Percentiles rank a stretch among this genome's conserved stretches.
Conservation (phyloP, 2,888 invertebrate genomes). For the Ditula angustiorana region DNA sequence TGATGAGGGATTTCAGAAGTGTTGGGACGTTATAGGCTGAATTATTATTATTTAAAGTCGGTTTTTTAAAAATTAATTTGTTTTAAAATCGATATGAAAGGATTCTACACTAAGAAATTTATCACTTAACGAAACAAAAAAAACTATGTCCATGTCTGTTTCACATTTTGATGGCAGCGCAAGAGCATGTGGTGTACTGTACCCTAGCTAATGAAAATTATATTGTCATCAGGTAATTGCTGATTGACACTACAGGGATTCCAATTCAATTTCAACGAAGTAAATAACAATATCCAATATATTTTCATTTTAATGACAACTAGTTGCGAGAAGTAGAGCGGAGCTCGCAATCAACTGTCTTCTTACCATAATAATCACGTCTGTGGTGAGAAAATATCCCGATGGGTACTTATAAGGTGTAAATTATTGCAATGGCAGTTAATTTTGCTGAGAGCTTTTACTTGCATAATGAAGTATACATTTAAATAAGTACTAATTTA, state of each 20-base stretch:
- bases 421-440: background rate
- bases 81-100: too few relatives aligned
- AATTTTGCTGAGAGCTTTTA: background rate
- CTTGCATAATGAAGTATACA: background rate
- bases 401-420: background rate
- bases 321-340: slow-evolving; percentile 12
- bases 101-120: too few relatives aligned
- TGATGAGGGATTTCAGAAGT: too few relatives aligned
- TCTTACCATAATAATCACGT: slow-evolving; percentile 20
- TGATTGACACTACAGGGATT: background rate
- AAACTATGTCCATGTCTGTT: too few relatives aligned
- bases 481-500: background rate
- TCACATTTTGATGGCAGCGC: too few relatives aligned
- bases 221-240: background rate
- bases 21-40: too few relatives aligned
- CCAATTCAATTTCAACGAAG: slow-evolving; percentile 1
- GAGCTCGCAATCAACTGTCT: background rate
- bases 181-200: background rate
- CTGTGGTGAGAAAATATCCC: slow-evolving; percentile 1
- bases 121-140: too few relatives aligned
- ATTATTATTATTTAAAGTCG: too few relatives aligned
- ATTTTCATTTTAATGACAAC: slow-evolving; percentile 11
- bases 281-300: slow-evolving; percentile 11
- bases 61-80: too few relatives aligned
- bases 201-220: background rate